Base-by-base conservation (phyloP, 2,888 invertebrate species). In the Brachyptera putata region DNA sequence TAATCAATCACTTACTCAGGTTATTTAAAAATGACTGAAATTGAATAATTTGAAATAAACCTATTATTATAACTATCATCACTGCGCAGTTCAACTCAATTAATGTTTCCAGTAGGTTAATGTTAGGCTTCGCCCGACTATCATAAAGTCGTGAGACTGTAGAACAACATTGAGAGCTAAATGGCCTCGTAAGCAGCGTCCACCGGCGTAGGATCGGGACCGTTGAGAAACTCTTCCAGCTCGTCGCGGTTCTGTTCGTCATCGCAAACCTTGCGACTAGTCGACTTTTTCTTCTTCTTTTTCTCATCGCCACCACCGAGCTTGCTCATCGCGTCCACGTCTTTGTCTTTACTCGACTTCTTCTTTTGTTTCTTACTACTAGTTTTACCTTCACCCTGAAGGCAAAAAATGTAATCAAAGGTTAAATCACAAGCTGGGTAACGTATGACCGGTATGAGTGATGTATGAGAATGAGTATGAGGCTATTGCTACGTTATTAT, bases 171-270 rank as follows among this genome's bases (percentile, higher is more conserved):
- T 21, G 46, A n/a, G 5, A 24, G n/a, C 69, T 79, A 83, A 70
- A 84, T 79, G 65, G 81, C 81, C 71, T 84, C 83, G 68, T 84
- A 84, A 43, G 82, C 80, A 46, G 77, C 75, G 64, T 84, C 77
- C 72, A 78, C 71, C 73, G 77, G 69, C 66, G 80, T 72, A 73
- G 80, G 71, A 67, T 79, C 64, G 65, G 78, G 70, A 62, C 79
- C 79, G 71, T 83, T 83, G 5, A 84, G 71, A 71, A 85, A 84
- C 67, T 84, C 82, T 67, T 84, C 84, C 34, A 84, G 71, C 68
- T 83, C 84, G 65, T 81, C 81, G 14, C 74, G 73, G 41, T 76
- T 73, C 24, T 77, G 77, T 60, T 72, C 72, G 66, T 75, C 77
- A 13, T 3, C 74, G 70, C 69, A 46, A 73, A 73, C 22, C 75